These are phyloP conservation scores for Pristionchus maxplancki DNA, from an alignment of 2,888 invertebrate genomes.

Conservation along the genomic window DNA sequence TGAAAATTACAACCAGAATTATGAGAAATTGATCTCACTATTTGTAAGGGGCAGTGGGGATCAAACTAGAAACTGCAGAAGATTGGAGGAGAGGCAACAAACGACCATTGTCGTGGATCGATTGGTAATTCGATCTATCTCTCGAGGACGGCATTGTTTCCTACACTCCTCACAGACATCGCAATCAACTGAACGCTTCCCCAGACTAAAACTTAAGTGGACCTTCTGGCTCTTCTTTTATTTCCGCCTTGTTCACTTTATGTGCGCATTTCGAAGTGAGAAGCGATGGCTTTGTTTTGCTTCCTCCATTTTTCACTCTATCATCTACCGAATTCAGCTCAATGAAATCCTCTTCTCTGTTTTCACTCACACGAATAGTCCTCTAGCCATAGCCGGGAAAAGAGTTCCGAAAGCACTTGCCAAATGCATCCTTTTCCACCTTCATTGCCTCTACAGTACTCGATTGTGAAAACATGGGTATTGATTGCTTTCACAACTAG, in stretches of 20 bases:
- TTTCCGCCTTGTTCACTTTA: constrained; percentile 32
- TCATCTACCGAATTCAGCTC: background rate
- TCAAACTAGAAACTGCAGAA: background rate
- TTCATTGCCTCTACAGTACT: background rate
- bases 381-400: background rate
- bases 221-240: background rate
- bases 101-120: constrained; percentile 7
- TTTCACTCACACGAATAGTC: background rate
- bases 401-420: background rate
- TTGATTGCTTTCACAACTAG: background rate
- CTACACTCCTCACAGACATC: background rate
- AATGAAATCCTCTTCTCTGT: background rate
- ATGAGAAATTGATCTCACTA: background rate
- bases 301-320: background rate
- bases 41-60: background rate
- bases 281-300: background rate
- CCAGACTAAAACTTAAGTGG: background rate
- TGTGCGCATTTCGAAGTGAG: background rate
- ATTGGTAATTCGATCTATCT: background rate
- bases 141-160: background rate
- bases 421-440: background rate
- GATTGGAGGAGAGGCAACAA: background rate
- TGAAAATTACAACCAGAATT: background rate
- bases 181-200: background rate
- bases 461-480: background rate